These are phyloP conservation scores for Sesamia nonagrioides DNA, from an alignment of 1,140 invertebrate genomes.

Conservation along the genomic window DNA sequence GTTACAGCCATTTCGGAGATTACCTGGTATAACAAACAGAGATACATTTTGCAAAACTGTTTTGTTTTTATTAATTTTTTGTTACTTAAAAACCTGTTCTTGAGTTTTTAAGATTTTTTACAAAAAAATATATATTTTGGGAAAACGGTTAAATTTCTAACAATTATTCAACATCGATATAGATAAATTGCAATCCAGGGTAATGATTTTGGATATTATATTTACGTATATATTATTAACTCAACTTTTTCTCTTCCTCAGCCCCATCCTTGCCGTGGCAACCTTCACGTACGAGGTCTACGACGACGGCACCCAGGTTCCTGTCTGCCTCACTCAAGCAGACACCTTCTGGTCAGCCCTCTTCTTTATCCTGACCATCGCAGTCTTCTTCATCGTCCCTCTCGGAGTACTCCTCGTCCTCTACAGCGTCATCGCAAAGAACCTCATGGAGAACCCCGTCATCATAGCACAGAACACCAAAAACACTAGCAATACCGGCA, in stretches of 20 bases:
- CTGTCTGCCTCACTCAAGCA: slow-evolving; percentile 92
- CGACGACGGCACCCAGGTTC: slow-evolving; percentile 90
- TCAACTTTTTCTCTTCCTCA: slow-evolving; percentile 85
- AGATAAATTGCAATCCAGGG: too few species aligned
- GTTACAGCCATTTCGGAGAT: too few species aligned
- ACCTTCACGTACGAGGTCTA: slow-evolving; percentile 91
- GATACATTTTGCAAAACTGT: too few species aligned
- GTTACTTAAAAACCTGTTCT: too few species aligned
- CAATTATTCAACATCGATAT: too few species aligned
- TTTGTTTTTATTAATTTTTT: too few species aligned
- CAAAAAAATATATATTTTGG: too few species aligned
- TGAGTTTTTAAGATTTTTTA: too few species aligned
- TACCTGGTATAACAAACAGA: too few species aligned
- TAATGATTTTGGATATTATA: too few species aligned
- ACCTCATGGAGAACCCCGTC: slow-evolving; percentile 93
- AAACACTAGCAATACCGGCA: slow-evolving; percentile 81
- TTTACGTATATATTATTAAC: too few species aligned
- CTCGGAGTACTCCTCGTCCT: slow-evolving; percentile 93
- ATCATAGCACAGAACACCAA: slow-evolving; percentile 90
- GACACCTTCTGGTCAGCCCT: slow-evolving; percentile 91
- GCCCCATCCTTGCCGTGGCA: slow-evolving; percentile 93
- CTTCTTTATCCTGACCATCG: slow-evolving; percentile 93
- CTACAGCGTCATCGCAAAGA: slow-evolving; percentile 94
- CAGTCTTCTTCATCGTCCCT: slow-evolving; percentile 95
- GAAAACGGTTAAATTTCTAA: too few species aligned